Evolutionary conservation across 2,888 invertebrate genomes (phyloP), one percentile per base, ranked within the genome.

Genomic region (Rhorus exstirpatorius): DNA sequence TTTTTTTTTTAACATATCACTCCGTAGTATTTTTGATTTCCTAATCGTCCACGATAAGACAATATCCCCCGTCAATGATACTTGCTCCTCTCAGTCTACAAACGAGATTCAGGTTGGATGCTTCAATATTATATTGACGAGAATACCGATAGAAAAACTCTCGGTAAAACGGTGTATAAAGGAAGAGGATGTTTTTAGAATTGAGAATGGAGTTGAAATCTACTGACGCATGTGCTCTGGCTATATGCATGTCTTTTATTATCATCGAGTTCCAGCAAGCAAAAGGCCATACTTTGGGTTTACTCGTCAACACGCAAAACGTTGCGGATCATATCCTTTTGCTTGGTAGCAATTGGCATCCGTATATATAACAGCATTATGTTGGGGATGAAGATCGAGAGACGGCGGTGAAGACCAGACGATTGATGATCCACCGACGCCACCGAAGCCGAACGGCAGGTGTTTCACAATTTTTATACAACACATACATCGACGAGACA

Each of bases 381-480:
- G n/a, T n/a, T n/a, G n/a, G n/a, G 49, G 35, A 71, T 35, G 63
- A 55, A 53, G 53, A 65, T 31, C 55, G 35, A 46, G 53, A 60
- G 31, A 46, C 46, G 17, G 53, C 44, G 46, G 17, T 35, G 55
- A 58, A 71, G 63, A 60, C 38, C 76, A 61, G 60, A 68, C 68
- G 68, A 68, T 61, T 46, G 76, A 68, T 68, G 76, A 77, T 68
- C 44, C 58, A 46, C 70, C 53, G 51, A 53, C 70, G 70, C 55
- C 46, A 38, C 31, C 63, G 46, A 55, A 71, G 70, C 70, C 53
- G 70, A 53, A 24, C 63, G 71, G 63, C 78, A 78, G 78, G 78
- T 78, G 78, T 55, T 78, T 71, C 38, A 61, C 71, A 71, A 78
- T 78, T 78, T 78, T 61, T 60, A 8, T 21, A 21, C n/a, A 55